Conservation (phyloP, 2,888 invertebrate species). For the Drosophila affinis region DNA sequence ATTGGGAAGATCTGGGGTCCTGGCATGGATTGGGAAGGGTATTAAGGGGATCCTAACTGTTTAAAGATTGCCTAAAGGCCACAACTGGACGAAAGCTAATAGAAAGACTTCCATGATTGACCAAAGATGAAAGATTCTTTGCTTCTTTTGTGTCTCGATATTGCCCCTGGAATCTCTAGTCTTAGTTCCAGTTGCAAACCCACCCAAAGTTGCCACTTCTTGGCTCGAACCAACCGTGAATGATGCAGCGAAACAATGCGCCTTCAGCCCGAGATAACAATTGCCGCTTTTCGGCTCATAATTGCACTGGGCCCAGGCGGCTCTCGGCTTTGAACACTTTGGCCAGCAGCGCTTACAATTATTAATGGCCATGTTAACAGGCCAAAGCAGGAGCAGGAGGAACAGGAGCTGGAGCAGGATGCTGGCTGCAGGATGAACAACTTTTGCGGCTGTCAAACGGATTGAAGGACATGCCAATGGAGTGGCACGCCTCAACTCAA, state of each 20-base stretch:
- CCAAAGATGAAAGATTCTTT: too few relatives aligned
- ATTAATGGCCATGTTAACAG: constrained; percentile 36
- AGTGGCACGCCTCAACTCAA: constrained; percentile 52
- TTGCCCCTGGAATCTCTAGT: too few relatives aligned
- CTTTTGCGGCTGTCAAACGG: constrained; percentile 50
- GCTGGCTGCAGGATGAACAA: background rate
- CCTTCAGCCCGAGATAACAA: background rate
- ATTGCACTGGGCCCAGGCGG: constrained; percentile 25
- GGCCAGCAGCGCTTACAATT: constrained; percentile 8
- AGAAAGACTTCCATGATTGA: too few relatives aligned
- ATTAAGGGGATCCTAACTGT: too few relatives aligned
- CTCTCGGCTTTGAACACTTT: constrained; percentile 26
- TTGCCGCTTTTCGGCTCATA: constrained; percentile 16
- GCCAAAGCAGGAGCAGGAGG: background rate
- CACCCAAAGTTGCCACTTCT: background rate
- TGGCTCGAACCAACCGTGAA: background rate
- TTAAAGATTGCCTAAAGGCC: too few relatives aligned
- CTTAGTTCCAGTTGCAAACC: too few relatives aligned
- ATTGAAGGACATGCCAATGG: constrained; percentile 44
- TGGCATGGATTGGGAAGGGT: too few relatives aligned
- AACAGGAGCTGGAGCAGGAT: background rate
- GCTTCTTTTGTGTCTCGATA: too few relatives aligned
- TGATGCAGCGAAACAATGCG: constrained; percentile 4
- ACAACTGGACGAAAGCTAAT: too few relatives aligned
- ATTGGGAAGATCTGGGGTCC: too few relatives aligned